Base-by-base conservation (phyloP, 2,888 invertebrate species). In the Tenthredo livida region DNA sequence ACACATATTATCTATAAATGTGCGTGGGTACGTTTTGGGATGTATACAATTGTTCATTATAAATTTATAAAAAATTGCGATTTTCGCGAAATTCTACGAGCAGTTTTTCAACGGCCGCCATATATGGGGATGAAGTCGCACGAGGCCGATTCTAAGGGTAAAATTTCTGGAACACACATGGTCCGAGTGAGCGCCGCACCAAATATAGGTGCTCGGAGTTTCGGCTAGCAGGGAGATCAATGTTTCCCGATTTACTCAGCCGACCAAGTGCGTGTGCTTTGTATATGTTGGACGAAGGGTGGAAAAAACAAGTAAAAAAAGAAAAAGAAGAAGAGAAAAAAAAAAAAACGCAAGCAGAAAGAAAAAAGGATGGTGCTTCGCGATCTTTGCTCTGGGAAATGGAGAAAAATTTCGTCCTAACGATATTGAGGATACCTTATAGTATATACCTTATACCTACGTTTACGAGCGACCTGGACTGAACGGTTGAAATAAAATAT, bases 381-480 rank as follows among this genome's bases (percentile, higher is more conserved):
- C 67, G 67, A 67, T 67, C 33, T 67, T 67, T 67, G 67, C 67
- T 33, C 33, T 67, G 29, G 67, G 67, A 67, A 67, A 67, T 67
- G 67, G 67, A 67, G 67, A 67, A 67, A 67, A 67, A 67, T 33
- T 67, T 67, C 67, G 33, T 33, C 67, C 67, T 67, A 67, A 67
- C 67, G 67, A 67, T 67, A 67, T 67, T 67, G 67, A 67, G 67
- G 67, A 67, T 67, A n/a, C n/a, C n/a, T n/a, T n/a, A n/a, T n/a
- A n/a, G n/a, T n/a, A n/a, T n/a, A 61, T 29, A 61, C 54, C 54
- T 54, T 54, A n/a, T 54, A 54, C 54, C 54, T 61, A 67, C 21
- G 67, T 67, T 67, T 67, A 67, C 67, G 67, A 67, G 67, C 67
- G 33, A 67, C 67, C 67, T 67, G 67, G 67, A 67, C 67, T 33